phyloP scores from a whole-genome alignment of 2,888 invertebrate genomes.

The Allygus modestus region DNA sequence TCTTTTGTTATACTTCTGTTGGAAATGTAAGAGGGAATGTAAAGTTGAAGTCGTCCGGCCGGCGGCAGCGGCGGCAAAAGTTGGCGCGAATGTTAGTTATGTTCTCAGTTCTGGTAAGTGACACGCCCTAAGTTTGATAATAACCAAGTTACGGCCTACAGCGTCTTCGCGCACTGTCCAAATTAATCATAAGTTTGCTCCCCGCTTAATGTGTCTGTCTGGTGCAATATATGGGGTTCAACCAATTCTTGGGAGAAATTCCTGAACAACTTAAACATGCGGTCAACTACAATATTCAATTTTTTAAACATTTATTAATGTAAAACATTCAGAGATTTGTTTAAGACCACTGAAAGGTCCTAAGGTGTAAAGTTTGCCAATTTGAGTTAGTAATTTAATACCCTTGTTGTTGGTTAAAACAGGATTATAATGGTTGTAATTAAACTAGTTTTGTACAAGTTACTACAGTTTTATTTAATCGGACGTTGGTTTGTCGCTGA shows the following conservation, averaged over 20 bases:
- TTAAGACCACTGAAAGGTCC: too few species aligned
- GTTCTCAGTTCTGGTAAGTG: conserved; percentile 43
- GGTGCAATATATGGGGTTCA: not conserved
- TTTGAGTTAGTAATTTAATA: too few species aligned
- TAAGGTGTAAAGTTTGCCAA: too few species aligned
- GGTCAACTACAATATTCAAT: too few species aligned
- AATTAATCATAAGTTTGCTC: conserved; percentile 45
- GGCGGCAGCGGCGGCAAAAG: conserved; percentile 30
- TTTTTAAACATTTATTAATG: too few species aligned
- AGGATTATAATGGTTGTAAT: too few species aligned
- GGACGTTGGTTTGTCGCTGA: too few species aligned
- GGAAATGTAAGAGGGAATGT: conserved; percentile 16
- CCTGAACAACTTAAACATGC: too few species aligned
- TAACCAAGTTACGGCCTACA: conserved; percentile 52
- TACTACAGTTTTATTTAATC: too few species aligned
- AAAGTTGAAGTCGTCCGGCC: conserved; percentile 29
- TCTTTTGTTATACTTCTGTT: not conserved
- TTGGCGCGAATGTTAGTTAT: conserved; percentile 51
- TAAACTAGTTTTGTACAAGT: too few species aligned
- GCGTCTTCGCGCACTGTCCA: conserved; percentile 52
- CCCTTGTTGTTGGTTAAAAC: too few species aligned
- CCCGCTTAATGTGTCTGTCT: conserved; percentile 34
- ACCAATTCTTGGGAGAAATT: not conserved
- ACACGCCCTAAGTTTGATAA: conserved; percentile 52
- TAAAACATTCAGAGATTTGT: too few species aligned